These are phyloP conservation scores for Diabrotica balteata DNA, from an alignment of 2,888 invertebrate species.

Conservation along the genomic window DNA sequence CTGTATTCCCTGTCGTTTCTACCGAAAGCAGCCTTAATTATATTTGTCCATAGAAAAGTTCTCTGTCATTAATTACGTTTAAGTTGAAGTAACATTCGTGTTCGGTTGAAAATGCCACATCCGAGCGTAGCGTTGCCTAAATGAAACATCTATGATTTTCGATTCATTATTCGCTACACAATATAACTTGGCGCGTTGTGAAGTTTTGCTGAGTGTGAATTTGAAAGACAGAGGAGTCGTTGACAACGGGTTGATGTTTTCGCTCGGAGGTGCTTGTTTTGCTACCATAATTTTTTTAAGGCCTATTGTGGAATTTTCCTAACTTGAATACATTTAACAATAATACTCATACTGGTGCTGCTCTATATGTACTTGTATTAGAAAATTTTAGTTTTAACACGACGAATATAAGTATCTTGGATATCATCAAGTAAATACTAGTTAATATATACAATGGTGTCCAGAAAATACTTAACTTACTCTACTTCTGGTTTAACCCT, in stretches of 20 bases:
- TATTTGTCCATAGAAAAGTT: constrained; percentile 4
- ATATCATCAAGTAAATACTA: too few relatives aligned
- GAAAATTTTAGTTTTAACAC: too few relatives aligned
- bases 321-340: too few relatives aligned
- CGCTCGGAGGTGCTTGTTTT: neutral
- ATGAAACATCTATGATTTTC: constrained; percentile 5
- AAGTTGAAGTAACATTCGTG: constrained; percentile 2
- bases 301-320: too few relatives aligned
- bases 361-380: too few relatives aligned
- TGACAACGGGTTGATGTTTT: neutral
- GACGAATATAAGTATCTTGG: too few relatives aligned
- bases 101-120: constrained; percentile 2
- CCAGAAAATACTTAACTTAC: too few relatives aligned
- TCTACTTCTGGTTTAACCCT: too few relatives aligned
- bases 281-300: too few relatives aligned
- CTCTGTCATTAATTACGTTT: constrained; percentile 5
- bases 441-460: too few relatives aligned
- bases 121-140: neutral
- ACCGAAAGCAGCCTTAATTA: constrained; percentile 2
- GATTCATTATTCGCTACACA: constrained; percentile 3
- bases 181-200: neutral
- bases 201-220: constrained; percentile 1
- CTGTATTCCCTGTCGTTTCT: neutral
- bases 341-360: too few relatives aligned
- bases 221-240: neutral